Evolutionary conservation across 2,113 vertebrate genomes (phyloP).

Genomic region (Gallinago undulata): DNA sequence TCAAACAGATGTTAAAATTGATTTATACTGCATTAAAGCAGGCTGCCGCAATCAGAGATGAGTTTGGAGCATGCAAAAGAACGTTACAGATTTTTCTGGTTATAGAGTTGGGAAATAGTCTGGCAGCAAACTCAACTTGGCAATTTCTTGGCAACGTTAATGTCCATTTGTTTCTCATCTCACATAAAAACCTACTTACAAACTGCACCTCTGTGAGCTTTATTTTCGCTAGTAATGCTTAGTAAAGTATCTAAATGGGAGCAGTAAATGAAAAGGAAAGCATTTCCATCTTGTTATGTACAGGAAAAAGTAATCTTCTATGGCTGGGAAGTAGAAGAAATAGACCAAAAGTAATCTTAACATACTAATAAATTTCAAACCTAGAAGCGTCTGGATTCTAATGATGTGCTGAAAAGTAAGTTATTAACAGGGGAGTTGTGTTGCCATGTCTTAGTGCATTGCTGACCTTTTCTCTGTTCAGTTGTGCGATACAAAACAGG

Average conservation of each 20-base stretch:
- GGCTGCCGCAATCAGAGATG: not conserved
- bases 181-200: not conserved
- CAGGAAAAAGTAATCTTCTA: slow-evolving; percentile 30
- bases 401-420: slow-evolving; percentile 66
- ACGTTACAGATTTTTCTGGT: not conserved
- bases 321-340: not conserved
- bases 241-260: not conserved
- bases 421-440: slow-evolving; percentile 66
- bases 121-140: not conserved
- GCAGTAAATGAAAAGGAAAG: not conserved
- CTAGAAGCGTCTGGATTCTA: slow-evolving; percentile 61
- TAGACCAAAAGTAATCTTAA: slow-evolving; percentile 51
- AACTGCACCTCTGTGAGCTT: not conserved
- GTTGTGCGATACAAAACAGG: slow-evolving; percentile 52
- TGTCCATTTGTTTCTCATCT: not conserved
- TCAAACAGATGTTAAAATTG: not conserved
- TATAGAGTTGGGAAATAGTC: not conserved
- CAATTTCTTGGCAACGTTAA: not conserved
- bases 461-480: slow-evolving; percentile 69
- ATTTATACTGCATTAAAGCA: not conserved
- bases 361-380: slow-evolving; percentile 57
- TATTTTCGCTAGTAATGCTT: not conserved
- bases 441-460: slow-evolving; percentile 62
- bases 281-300: not conserved
- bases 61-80: not conserved